Conservation (phyloP, 2,797 vertebrate species). For the Lacerta agilis region DNA sequence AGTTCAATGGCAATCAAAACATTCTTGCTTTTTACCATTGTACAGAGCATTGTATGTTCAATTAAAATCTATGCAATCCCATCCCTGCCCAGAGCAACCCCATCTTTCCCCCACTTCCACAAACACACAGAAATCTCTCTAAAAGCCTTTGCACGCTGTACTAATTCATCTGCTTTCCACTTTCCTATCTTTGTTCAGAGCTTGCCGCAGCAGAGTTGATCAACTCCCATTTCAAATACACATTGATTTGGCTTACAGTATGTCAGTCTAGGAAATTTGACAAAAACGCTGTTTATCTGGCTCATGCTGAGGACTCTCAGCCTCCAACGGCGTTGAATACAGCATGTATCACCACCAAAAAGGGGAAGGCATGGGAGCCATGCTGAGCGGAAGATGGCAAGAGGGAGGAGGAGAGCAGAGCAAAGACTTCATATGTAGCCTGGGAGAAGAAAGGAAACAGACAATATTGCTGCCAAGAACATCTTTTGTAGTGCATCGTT, state of each 20-base stretch:
- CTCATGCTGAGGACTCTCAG: constrained; percentile 56
- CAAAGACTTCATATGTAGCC: constrained; percentile 41
- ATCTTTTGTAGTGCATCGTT: constrained; percentile 11
- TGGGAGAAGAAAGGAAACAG: constrained; percentile 59
- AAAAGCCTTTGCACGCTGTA: constrained; percentile 63
- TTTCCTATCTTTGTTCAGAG: constrained; percentile 71
- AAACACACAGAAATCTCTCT: constrained; percentile 47
- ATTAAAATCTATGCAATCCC: constrained; percentile 74
- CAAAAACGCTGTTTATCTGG: constrained; percentile 66
- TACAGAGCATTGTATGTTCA: constrained; percentile 11
- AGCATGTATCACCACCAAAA: constrained; percentile 57
- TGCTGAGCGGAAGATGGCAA: constrained; percentile 61
- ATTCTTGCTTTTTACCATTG: constrained; percentile 48
- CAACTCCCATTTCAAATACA: constrained; percentile 57
- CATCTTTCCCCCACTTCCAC: not conserved
- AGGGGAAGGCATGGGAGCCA: constrained; percentile 39
- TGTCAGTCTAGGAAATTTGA: constrained; percentile 62
- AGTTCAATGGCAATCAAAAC: constrained; percentile 67
- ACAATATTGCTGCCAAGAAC: constrained; percentile 36
- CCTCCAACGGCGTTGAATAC: constrained; percentile 56
- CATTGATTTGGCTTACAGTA: constrained; percentile 59
- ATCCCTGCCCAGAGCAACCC: constrained; percentile 57
- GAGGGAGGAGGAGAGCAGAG: constrained; percentile 25
- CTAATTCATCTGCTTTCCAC: constrained; percentile 63
- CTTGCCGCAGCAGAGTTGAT: constrained; percentile 57